A percentile compares a stretch with the other conserved stretches of the same genome.
These are phyloP conservation scores for Agriotes lineatus DNA, from an alignment of 2,888 invertebrate genomes.

Conservation along the genomic window DNA sequence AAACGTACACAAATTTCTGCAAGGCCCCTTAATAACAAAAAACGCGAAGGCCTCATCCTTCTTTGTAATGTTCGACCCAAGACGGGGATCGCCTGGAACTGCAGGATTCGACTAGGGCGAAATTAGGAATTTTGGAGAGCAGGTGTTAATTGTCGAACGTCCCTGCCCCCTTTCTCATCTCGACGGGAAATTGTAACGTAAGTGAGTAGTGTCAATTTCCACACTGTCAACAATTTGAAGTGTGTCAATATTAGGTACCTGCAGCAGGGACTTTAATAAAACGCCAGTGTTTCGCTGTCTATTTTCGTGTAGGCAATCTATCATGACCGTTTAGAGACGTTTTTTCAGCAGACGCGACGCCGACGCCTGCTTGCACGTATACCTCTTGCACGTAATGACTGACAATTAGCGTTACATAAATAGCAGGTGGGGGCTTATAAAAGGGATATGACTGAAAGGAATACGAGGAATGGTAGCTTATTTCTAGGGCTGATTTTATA, in stretches of 20 bases:
- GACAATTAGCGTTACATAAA: conserved; percentile 28
- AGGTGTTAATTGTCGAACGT: conserved; percentile 14
- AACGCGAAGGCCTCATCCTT: too few species aligned
- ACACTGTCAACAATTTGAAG: conserved; percentile 10
- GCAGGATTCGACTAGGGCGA: too few species aligned
- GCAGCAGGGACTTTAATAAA: conserved; percentile 20
- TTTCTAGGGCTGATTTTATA: too few species aligned
- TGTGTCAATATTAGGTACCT: conserved; percentile 22
- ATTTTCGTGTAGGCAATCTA: conserved; percentile 23
- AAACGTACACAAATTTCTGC: too few species aligned
- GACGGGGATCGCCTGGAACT: too few species aligned
- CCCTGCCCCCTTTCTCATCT: neutral
- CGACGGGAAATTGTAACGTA: neutral
- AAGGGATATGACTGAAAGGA: conserved; percentile 4
- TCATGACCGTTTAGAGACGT: conserved; percentile 9
- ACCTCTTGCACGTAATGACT: conserved; percentile 19
- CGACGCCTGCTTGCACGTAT: neutral
- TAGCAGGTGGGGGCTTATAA: neutral
- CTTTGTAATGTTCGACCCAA: too few species aligned
- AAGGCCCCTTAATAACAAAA: too few species aligned
- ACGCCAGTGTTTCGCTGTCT: conserved; percentile 13
- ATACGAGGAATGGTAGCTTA: neutral
- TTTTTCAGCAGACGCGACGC: neutral
- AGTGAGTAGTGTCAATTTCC: conserved; percentile 12
- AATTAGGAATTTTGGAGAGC: conserved; percentile 5